phyloP scores from a whole-genome alignment of 2,888 invertebrate species.

The Congeria kusceri region DNA sequence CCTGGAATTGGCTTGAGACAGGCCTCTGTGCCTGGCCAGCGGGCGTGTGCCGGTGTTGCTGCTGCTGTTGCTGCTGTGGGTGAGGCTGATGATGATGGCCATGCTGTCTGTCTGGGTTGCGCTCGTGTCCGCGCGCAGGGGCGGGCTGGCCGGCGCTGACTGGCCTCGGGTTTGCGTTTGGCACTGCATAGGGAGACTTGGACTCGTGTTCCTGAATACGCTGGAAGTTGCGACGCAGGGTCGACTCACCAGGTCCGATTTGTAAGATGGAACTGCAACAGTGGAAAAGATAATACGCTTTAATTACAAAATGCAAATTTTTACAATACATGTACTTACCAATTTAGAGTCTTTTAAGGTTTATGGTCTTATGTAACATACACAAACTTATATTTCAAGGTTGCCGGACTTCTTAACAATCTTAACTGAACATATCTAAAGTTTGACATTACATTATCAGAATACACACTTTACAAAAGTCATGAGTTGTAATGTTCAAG shows the following conservation, averaged over 20 bases:
- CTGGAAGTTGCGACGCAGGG: conserved; percentile 98
- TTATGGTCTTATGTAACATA: no score
- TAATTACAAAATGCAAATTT: no score
- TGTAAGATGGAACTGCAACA: conserved; percentile 92
- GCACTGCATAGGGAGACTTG: conserved; percentile 65
- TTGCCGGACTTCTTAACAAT: no score
- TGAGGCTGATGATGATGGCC: conserved; percentile 79
- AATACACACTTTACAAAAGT: no score
- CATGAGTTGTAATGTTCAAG: no score
- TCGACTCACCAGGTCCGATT: conserved; percentile 94
- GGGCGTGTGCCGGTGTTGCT: conserved; percentile 46
- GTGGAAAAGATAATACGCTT: no score
- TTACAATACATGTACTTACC: no score
- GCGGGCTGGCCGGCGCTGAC: conserved; percentile 76
- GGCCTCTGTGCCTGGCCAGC: conserved; percentile 60
- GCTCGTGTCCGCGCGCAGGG: conserved; percentile 78
- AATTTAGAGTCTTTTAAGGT: no score
- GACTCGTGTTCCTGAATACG: conserved; percentile 91
- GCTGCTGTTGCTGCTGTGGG: conserved; percentile 66
- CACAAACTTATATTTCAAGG: no score
- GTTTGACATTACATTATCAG: no score
- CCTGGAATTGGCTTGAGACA: conserved; percentile 70
- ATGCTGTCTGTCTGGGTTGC: conserved; percentile 88
- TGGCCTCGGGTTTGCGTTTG: conserved; percentile 62
- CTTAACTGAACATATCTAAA: no score